Base-by-base conservation (phyloP, 2,888 invertebrate species). In the Charanyca ferruginea region DNA sequence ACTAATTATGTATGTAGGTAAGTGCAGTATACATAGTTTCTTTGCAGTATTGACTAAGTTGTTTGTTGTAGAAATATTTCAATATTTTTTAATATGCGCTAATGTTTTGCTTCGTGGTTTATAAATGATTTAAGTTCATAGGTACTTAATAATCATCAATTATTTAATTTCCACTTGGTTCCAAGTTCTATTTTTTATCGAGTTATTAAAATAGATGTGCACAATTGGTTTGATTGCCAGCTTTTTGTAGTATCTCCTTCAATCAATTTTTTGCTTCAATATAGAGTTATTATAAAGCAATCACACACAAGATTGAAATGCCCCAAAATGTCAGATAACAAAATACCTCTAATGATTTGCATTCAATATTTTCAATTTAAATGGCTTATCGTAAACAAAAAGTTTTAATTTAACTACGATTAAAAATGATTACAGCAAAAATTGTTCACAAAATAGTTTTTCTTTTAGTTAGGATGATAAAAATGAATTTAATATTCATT, bases 1-100 rank as follows among this genome's bases (percentile, higher is more conserved):
- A 49, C 59, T 54, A 59, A 70, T 58, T 71, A 55, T 38, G 22
- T 65, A 28, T 16, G n/a, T 44, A 41, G 11, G 41, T 41, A 38
- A 28, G 45, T 41, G 9, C 2, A 32, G 28, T 48, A 16, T 48
- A 32, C 11, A 32, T 11, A 9, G 32, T 32, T 32, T 1, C 11
- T 32, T 32, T 32, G 32, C 3, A 3, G 9, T 32, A 32, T 5
- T 32, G 7, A 32, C 32, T 11, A 32, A 32, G 9, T 11, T 32
- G 9, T 32, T 32, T 32, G 7, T 28, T 1, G 28, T 32, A 11
- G 9, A 28, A 28, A 8, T 28, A 9, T 8, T 28, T 8, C 9
- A 28, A 28, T 25, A 28, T 28, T 32, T 32, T 32, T 9, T 9
- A 32, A 32, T 11, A 11, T 0, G 2, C 7, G 9, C 2, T 32